A percentile compares a stretch with the other conserved stretches of the same genome.
Conservation (phyloP, 2,888 invertebrate species). For the Noctua comes region DNA sequence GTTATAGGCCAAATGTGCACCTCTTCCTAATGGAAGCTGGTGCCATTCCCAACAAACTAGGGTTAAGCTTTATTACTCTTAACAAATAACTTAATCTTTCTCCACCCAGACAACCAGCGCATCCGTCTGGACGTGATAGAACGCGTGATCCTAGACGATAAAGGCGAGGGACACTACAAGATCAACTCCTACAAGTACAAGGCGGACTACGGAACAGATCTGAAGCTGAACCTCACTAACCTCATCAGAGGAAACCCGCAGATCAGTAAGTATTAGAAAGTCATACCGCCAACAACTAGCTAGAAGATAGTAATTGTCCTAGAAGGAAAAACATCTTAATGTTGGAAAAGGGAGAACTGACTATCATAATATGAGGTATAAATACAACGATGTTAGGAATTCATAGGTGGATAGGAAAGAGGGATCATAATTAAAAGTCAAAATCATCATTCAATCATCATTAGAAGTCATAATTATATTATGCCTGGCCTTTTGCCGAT, state of each 20-base stretch:
- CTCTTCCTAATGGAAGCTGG: no score
- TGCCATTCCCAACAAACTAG: no score
- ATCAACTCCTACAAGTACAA: conserved; percentile 89
- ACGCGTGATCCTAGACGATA: conserved; percentile 79
- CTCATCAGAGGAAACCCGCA: conserved; percentile 86
- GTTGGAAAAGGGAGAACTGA: background rate
- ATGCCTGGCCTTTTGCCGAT: background rate
- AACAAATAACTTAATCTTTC: background rate
- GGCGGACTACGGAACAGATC: conserved; percentile 86
- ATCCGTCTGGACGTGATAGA: conserved; percentile 85
- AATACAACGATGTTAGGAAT: background rate
- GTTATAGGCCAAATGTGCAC: no score
- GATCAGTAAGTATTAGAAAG: conserved; percentile 80
- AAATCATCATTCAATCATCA: no score
- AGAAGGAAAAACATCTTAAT: background rate
- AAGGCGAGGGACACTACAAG: conserved; percentile 87
- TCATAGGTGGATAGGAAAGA: background rate
- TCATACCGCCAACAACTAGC: background rate
- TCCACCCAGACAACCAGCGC: conserved; percentile 82
- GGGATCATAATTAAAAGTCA: no score
- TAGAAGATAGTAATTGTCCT: background rate
- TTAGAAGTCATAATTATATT: no score
- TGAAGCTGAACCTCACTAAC: conserved; percentile 86
- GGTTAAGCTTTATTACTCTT: background rate
- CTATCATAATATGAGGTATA: no score